Percentiles rank a stretch among this genome's conserved stretches.
Evolutionary conservation across 2,113 vertebrate species (phyloP).

Genomic region (Corapipo altera): DNA sequence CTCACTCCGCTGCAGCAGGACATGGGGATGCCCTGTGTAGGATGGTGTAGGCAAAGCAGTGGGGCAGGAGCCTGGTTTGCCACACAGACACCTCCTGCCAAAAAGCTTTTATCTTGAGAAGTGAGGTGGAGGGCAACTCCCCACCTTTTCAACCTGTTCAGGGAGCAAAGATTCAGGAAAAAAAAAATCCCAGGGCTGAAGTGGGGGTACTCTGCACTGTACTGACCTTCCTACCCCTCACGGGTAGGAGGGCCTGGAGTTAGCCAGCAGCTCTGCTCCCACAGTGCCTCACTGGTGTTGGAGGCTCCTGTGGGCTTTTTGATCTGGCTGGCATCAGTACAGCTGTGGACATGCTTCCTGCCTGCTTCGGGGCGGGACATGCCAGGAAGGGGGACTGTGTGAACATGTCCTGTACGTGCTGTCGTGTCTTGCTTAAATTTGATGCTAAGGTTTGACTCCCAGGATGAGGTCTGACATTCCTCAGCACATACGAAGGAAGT

Average conservation of each 20-base stretch:
- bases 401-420: fast-evolving
- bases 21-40: not conserved
- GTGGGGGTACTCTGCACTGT: not conserved
- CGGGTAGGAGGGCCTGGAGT: not conserved
- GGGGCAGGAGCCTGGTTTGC: not conserved
- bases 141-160: not conserved
- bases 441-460: not conserved
- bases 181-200: not conserved
- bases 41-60: not conserved
- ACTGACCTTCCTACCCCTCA: not conserved
- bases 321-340: not conserved
- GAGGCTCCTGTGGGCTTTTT: not conserved
- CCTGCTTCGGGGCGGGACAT: not conserved
- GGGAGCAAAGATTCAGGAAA: not conserved
- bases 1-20: not conserved
- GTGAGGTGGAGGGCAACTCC: not conserved
- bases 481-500: not conserved
- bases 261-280: not conserved
- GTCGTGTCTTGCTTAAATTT: not conserved
- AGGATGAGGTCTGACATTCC: not conserved
- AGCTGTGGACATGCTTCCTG: not conserved
- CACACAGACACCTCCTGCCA: no score
- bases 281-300: not conserved
- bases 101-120: not conserved
- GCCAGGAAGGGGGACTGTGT: not conserved